Base-by-base conservation (phyloP, 2,888 invertebrate species). In the Eustalomyia histrio region DNA sequence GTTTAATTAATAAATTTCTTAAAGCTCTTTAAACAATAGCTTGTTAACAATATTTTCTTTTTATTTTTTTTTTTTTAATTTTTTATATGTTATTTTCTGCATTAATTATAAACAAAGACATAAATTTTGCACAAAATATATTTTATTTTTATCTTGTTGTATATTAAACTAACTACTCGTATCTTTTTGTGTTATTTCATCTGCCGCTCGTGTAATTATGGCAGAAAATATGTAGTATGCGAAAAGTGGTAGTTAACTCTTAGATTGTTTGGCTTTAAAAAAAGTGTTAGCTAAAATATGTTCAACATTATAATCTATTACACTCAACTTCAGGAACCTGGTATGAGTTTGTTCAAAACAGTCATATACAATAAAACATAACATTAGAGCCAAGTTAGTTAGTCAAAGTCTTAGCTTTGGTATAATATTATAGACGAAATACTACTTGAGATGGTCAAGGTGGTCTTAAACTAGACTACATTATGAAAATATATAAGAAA, bases 181-280 rank as follows among this genome's bases (percentile, higher is more conserved):
- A 43, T 60, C 24, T 58, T 58, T 29, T 71, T 67, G 39, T 76
- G 63, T 63, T 76, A 67, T 63, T 76, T 39, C 63, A 76, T 76
- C 64, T 76, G 80, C 80, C 80, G 80, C 73, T 80, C 29, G 29
- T 18, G 39, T 74, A 79, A 69, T 79, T 79, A 67, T 73, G 61
- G 65, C 71, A 65, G 53, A 60, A 63, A 65, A 35, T 60, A 21
- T 47, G 6, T 33, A 14, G 57, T 53, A 57, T 79, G 18, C 50
- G 61, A 67, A 73, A 68, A 61, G n/a, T 61, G 55, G 10, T 55
- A 35, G 53, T 72, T 64, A 18, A 4, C 7, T 7, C 2, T 29
- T 7, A 63, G 50, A 39, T 73, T 16, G 12, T 39, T 39, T 39
- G 9, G 14, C 50, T 52, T 33, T n/a, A n/a, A 50, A 17, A 50